These are phyloP conservation scores for Lithosia quadra DNA, from an alignment of 2,888 invertebrate genomes.

Conservation along the genomic window DNA sequence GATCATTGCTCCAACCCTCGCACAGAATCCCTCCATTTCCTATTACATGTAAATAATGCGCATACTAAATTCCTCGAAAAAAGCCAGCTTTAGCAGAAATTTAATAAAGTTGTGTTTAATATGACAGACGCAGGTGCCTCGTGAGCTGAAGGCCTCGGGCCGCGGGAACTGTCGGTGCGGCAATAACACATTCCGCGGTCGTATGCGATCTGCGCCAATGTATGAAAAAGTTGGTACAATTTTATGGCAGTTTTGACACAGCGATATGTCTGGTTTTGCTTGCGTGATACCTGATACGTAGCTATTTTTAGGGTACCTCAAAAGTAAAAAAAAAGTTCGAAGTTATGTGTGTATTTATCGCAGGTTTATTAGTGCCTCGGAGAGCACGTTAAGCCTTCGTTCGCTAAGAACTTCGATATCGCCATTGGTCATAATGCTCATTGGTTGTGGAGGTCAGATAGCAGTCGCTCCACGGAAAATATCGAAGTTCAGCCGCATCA, in stretches of 20 bases:
- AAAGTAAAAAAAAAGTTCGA: too few species aligned
- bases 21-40: neutral
- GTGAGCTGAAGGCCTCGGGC: neutral
- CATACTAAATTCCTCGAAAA: slow-evolving; percentile 11
- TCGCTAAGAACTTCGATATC: too few species aligned
- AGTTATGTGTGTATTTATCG: too few species aligned
- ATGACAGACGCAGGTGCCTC: neutral
- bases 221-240: neutral
- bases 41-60: slow-evolving; percentile 9
- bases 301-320: too few species aligned
- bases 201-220: neutral
- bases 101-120: slow-evolving; percentile 14
- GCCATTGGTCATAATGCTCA: too few species aligned
- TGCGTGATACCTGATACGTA: too few species aligned
- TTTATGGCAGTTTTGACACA: neutral
- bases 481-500: too few species aligned
- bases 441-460: too few species aligned
- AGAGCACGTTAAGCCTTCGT: too few species aligned
- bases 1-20: neutral
- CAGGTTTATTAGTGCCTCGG: too few species aligned
- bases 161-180: neutral
- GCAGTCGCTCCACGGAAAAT: too few species aligned
- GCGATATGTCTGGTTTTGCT: neutral
- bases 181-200: slow-evolving; percentile 2
- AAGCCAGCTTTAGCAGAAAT: slow-evolving; percentile 8